These are phyloP conservation scores for Timema podura DNA, from an alignment of 2,888 invertebrate species.

Conservation along the genomic window DNA sequence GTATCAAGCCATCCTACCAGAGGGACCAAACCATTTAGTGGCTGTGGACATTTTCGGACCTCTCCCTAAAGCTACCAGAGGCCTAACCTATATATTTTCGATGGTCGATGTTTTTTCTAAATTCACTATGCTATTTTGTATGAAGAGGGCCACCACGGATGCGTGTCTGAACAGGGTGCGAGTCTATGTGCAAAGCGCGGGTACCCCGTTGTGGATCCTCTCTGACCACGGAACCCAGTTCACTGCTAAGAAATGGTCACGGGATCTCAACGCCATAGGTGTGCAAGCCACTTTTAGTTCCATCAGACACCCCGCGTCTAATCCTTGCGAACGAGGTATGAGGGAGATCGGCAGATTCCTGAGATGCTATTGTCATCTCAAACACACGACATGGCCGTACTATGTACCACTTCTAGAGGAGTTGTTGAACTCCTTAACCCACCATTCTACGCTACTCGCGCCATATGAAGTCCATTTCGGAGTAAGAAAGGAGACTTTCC, in stretches of 20 bases:
- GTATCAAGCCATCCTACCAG: not conserved
- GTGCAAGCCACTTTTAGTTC: not conserved
- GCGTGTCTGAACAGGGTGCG: not conserved
- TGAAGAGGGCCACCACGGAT: not conserved
- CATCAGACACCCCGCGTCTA: not conserved
- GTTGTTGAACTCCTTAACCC: no score
- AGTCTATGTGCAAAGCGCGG: not conserved
- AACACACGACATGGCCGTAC: no score
- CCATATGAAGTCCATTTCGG: no score
- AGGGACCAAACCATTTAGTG: not conserved
- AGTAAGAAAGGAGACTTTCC: no score
- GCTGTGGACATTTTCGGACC: slow-evolving; percentile 7
- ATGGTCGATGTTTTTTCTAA: slow-evolving; percentile 9
- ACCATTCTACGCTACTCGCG: no score
- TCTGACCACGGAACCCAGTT: not conserved
- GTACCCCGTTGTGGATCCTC: not conserved
- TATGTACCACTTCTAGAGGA: no score
- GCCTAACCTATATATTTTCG: not conserved
- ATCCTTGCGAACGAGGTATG: not conserved
- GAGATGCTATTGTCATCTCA: no score
- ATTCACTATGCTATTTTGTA: no score
- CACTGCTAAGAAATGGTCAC: not conserved
- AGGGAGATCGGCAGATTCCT: not conserved
- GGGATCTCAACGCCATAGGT: not conserved
- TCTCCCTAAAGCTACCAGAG: slow-evolving; percentile 3